These are phyloP conservation scores for Alces alces DNA, from an alignment of 2,113 vertebrate genomes.

Conservation along the genomic window DNA sequence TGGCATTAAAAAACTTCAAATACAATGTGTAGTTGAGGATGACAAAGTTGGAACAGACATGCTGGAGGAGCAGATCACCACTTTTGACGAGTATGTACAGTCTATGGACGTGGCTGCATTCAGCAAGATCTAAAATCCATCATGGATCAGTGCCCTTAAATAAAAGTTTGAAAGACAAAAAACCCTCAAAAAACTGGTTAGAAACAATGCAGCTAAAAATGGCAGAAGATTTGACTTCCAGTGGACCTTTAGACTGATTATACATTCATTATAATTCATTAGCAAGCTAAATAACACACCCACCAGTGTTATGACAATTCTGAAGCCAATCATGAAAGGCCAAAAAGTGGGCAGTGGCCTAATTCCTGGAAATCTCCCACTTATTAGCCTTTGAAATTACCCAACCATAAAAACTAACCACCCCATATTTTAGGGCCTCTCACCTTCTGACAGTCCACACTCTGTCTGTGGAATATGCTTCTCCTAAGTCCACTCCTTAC, in stretches of 20 bases:
- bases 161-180: conserved; percentile 74
- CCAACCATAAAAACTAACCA: background rate
- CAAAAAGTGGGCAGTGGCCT: background rate
- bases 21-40: background rate
- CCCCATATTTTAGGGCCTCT: background rate
- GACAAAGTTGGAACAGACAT: background rate
- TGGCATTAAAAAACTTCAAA: background rate
- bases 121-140: conserved; percentile 91
- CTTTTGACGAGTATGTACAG: conserved; percentile 94
- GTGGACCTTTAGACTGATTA: background rate
- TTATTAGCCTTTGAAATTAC: background rate
- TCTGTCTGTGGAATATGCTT: background rate
- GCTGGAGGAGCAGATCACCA: conserved; percentile 83
- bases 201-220: background rate
- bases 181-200: background rate
- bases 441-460: background rate
- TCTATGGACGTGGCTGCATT: conserved; percentile 97
- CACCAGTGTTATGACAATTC: background rate
- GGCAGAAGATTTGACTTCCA: background rate
- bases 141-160: conserved; percentile 54
- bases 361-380: background rate
- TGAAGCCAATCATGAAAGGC: background rate
- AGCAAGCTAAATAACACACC: background rate
- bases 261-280: background rate
- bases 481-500: background rate